Percentiles rank a stretch among this genome's conserved stretches.
phyloP scores from a whole-genome alignment of 2,113 vertebrate genomes.

The Neodontobutis hainanensis region DNA sequence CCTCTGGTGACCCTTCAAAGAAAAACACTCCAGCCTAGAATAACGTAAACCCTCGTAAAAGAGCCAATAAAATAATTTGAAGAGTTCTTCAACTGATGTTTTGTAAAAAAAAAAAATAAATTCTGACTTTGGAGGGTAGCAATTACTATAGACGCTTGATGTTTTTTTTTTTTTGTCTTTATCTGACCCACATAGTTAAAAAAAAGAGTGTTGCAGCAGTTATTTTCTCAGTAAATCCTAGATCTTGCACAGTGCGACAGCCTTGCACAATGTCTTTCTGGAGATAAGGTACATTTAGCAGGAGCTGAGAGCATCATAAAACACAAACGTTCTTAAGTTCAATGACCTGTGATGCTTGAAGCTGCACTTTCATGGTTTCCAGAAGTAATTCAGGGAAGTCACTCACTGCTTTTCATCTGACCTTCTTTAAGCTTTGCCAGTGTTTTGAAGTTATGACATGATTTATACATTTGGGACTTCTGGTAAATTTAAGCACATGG shows the following conservation, averaged over 20 bases:
- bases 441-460: not conserved
- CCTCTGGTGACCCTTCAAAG: conserved; percentile 47
- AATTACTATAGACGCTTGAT: not conserved
- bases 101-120: not conserved
- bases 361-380: conserved; percentile 11
- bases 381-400: not conserved
- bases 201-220: conserved; percentile 1
- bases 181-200: conserved; percentile 2
- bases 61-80: conserved; percentile 6
- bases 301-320: conserved; percentile 38
- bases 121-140: conserved; percentile 5
- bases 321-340: conserved; percentile 30
- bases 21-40: conserved; percentile 14
- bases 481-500: not conserved
- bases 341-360: conserved; percentile 36
- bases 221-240: conserved; percentile 7
- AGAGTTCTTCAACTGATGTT: conserved; percentile 2
- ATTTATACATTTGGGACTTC: conserved; percentile 13
- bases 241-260: conserved; percentile 21
- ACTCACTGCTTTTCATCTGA: conserved; percentile 7
- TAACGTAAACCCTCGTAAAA: conserved; percentile 17
- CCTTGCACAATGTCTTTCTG: conserved; percentile 38
- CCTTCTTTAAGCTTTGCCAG: conserved; percentile 13
- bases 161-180: conserved; percentile 2
- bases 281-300: conserved; percentile 43